These are phyloP conservation scores for Centropus bengalensis DNA, from an alignment of 2,113 vertebrate genomes.

Conservation along the genomic window DNA sequence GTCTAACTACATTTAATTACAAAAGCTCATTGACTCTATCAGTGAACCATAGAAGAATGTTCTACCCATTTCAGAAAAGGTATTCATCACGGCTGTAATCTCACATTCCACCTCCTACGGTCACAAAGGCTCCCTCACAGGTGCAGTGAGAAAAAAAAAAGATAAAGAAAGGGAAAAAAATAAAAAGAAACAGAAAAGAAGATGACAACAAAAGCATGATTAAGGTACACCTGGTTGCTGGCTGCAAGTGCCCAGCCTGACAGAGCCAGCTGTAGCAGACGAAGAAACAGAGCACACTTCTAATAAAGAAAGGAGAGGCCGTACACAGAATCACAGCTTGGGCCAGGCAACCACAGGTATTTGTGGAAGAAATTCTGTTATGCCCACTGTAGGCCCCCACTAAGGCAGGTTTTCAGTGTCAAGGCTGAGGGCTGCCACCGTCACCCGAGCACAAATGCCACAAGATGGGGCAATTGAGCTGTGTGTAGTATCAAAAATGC, in stretches of 20 bases:
- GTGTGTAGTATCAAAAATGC: background rate
- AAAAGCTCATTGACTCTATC: constrained; percentile 1
- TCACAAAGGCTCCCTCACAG: background rate
- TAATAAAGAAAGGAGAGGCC: background rate
- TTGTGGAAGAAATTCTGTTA: background rate
- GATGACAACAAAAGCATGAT: too few species aligned
- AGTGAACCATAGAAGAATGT: constrained; percentile 33
- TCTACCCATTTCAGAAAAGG: background rate
- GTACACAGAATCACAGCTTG: background rate
- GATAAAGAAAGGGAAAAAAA: background rate
- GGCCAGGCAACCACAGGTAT: background rate
- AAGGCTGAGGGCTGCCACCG: background rate
- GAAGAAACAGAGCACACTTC: background rate
- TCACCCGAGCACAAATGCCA: background rate
- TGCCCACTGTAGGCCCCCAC: background rate
- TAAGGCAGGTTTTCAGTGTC: background rate
- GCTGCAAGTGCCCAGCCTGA: background rate
- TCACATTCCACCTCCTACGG: background rate
- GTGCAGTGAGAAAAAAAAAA: background rate
- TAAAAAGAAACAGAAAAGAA: background rate
- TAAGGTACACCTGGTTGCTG: background rate
- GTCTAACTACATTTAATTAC: constrained; percentile 9
- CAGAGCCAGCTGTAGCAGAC: background rate
- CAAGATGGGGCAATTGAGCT: background rate
- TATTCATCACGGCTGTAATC: background rate